These are phyloP conservation scores for Neodiprion fabricii DNA, from an alignment of 1,140 invertebrate genomes.

Conservation along the genomic window DNA sequence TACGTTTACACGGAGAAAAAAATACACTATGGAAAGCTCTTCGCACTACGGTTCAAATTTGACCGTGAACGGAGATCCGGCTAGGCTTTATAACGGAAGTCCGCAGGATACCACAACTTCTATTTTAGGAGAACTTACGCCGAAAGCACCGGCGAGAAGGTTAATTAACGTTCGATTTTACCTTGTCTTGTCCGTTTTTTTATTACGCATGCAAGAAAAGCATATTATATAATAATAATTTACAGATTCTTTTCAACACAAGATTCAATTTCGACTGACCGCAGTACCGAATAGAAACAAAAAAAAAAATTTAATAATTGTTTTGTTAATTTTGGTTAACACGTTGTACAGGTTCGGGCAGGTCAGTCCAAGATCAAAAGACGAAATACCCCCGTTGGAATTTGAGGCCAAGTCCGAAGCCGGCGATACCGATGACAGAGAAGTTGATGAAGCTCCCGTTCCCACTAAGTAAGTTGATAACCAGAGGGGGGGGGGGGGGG, in stretches of 20 bases:
- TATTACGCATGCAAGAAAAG: not conserved
- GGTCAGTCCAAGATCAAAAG: constrained; percentile 44
- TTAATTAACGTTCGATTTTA: constrained; percentile 20
- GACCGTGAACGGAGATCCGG: constrained; percentile 47
- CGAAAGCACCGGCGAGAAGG: constrained; percentile 53
- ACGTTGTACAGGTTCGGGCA: constrained; percentile 44
- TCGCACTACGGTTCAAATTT: constrained; percentile 44
- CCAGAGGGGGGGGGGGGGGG: not conserved
- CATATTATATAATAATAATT: no score
- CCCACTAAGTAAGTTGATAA: constrained; percentile 44
- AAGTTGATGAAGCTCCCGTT: constrained; percentile 40
- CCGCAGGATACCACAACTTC: constrained; percentile 46
- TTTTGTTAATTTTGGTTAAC: constrained; percentile 13
- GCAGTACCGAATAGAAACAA: no score
- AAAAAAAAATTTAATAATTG: not conserved
- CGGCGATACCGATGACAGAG: constrained; percentile 23
- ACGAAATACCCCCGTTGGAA: constrained; percentile 45
- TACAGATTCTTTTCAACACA: no score
- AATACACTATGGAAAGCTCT: constrained; percentile 50
- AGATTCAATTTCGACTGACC: no score
- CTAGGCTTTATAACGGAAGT: constrained; percentile 40
- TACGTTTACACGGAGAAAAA: constrained; percentile 51
- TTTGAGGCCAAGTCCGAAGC: constrained; percentile 36
- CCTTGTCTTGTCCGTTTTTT: not conserved
- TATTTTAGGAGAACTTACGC: constrained; percentile 47